Evolutionary conservation across 1,140 invertebrate genomes (phyloP).

Genomic region (Megathymus violae): DNA sequence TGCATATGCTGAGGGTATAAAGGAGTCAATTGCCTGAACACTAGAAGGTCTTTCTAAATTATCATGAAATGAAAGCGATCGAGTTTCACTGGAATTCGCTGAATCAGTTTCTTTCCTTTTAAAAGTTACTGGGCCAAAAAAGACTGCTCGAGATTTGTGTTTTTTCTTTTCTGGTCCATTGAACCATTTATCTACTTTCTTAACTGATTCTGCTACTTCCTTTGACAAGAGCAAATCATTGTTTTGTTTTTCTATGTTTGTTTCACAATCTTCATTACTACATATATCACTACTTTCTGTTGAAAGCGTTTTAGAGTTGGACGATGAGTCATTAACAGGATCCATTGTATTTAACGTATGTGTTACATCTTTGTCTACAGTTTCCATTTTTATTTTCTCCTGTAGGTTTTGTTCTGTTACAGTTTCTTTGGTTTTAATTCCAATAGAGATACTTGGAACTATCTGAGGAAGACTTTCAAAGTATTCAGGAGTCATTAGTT

Average conservation of each 20-base stretch:
- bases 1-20: conserved; percentile 52
- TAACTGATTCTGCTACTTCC: conserved; percentile 47
- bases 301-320: not conserved
- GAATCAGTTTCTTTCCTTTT: conserved; percentile 51
- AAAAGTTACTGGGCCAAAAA: conserved; percentile 52
- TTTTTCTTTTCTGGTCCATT: conserved; percentile 37
- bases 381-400: not conserved
- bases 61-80: not conserved
- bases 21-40: conserved; percentile 9
- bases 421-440: not conserved
- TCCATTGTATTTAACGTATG: not conserved
- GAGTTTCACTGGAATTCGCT: no score
- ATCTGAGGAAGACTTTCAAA: conserved; percentile 34
- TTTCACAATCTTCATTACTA: conserved; percentile 1
- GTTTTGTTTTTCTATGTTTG: not conserved
- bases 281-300: not conserved
- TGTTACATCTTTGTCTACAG: not conserved
- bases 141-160: conserved; percentile 18
- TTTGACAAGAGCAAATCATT: not conserved
- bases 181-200: conserved; percentile 64
- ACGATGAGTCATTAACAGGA: not conserved
- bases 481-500: conserved; percentile 51
- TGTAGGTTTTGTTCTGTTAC: not conserved
- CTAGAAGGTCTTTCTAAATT: not conserved
- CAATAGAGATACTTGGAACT: not conserved